Conservation (phyloP, 2,888 invertebrate genomes). For the Apoda limacodes region DNA sequence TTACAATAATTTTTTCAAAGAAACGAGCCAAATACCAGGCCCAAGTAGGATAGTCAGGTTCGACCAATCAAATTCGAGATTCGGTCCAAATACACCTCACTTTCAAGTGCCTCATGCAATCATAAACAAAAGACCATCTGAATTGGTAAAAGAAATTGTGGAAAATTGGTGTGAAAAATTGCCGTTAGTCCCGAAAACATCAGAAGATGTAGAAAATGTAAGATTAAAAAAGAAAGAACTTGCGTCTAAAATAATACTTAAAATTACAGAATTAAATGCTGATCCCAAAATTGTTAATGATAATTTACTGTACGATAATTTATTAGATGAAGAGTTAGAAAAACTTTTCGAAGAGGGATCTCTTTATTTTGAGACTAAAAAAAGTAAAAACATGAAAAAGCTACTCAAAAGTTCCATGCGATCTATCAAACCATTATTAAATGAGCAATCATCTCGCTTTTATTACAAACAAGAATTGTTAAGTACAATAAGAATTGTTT, state of each 20-base stretch:
- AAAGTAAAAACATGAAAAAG: conserved; percentile 26
- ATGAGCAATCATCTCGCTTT: conserved; percentile 28
- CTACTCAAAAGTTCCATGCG: conserved; percentile 29
- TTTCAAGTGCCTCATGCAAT: too few species aligned
- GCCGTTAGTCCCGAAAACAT: conserved; percentile 24
- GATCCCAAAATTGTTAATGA: conserved; percentile 31
- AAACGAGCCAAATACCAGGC: conserved; percentile 24
- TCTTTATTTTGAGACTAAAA: conserved; percentile 22
- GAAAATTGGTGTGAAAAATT: conserved; percentile 38
- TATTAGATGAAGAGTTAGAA: conserved; percentile 35
- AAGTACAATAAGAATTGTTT: conserved; percentile 25
- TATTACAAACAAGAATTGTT: conserved; percentile 35
- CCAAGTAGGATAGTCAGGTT: conserved; percentile 19
- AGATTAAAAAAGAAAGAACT: conserved; percentile 28
- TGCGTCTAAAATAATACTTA: conserved; percentile 34
- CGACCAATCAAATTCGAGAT: conserved; percentile 10
- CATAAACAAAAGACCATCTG: conserved; percentile 34
- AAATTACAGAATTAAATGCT: conserved; percentile 38
- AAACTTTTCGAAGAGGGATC: conserved; percentile 27
- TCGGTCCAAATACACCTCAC: conserved; percentile 15
- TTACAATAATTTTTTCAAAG: too few species aligned
- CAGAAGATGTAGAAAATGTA: conserved; percentile 21
- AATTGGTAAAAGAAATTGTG: conserved; percentile 32
- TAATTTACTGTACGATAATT: conserved; percentile 28
- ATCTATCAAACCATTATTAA: conserved; percentile 30